Conservation (phyloP, 2,888 invertebrate genomes). For the Oegoconia quadripuncta region DNA sequence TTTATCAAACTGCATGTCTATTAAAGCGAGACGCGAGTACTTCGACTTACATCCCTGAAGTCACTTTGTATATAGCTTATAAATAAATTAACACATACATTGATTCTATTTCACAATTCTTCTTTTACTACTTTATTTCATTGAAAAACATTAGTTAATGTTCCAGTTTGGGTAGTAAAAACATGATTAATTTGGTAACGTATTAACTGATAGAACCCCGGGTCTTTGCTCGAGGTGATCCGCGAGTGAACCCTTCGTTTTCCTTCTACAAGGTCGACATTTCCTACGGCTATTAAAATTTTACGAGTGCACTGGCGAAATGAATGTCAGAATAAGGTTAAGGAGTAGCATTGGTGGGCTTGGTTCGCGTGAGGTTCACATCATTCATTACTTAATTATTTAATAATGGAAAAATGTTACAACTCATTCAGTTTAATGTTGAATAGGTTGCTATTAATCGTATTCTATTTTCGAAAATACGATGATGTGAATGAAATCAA, state of each 20-base stretch:
- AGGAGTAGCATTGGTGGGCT: conserved; percentile 54
- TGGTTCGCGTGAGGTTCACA: conserved; percentile 53
- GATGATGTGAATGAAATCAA: too few species aligned
- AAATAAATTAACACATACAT: conserved; percentile 36
- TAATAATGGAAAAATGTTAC: conserved; percentile 45
- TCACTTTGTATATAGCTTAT: conserved; percentile 32
- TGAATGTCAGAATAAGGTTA: conserved; percentile 74
- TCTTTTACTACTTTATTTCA: conserved; percentile 13
- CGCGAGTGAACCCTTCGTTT: conserved; percentile 41
- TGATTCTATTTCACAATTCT: conserved; percentile 8
- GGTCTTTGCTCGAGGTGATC: conserved; percentile 38
- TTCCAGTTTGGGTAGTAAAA: conserved; percentile 16
- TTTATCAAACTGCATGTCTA: conserved; percentile 62
- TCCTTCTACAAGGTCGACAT: conserved; percentile 50
- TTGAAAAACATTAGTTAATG: conserved; percentile 12
- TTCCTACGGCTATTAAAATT: conserved; percentile 70
- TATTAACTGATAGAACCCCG: conserved; percentile 29
- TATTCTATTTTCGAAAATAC: not conserved
- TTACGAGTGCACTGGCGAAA: conserved; percentile 73
- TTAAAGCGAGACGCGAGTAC: conserved; percentile 52
- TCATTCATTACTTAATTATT: conserved; percentile 47
- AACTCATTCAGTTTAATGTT: conserved; percentile 31
- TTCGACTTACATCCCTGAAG: conserved; percentile 32
- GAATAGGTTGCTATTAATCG: conserved; percentile 18
- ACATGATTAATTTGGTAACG: conserved; percentile 36